These are phyloP conservation scores for Hemichromis elongatus DNA, from an alignment of 2,113 vertebrate genomes.

Conservation along the genomic window DNA sequence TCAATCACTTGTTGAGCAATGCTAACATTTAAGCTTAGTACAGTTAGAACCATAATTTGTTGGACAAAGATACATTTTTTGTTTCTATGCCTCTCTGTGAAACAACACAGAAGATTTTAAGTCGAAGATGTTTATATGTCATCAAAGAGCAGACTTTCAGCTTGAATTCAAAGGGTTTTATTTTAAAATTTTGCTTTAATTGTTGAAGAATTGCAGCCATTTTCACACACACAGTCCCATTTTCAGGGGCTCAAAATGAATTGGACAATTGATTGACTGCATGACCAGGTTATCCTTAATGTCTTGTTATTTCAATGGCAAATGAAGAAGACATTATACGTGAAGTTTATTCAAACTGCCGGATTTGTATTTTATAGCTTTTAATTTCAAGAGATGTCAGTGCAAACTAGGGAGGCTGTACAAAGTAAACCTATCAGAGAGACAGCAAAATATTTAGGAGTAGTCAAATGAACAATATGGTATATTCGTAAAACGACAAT, in stretches of 20 bases:
- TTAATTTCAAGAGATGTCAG: neutral
- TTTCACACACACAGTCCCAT: neutral
- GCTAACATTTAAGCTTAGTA: neutral
- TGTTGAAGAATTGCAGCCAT: neutral
- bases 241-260: fast-evolving
- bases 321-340: neutral
- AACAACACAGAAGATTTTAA: neutral
- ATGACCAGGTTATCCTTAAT: neutral
- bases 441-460: neutral
- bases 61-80: neutral
- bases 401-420: neutral
- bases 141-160: neutral
- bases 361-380: neutral
- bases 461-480: neutral
- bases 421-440: neutral
- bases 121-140: neutral
- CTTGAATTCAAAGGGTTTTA: neutral
- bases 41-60: neutral
- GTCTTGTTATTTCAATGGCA: neutral
- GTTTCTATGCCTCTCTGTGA: neutral
- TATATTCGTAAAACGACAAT: neutral
- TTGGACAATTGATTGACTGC: neutral
- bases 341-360: neutral
- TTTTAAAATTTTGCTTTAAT: neutral
- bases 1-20: neutral